Conservation (phyloP, 2,113 vertebrate genomes). For the Antechinus stuartii region DNA sequence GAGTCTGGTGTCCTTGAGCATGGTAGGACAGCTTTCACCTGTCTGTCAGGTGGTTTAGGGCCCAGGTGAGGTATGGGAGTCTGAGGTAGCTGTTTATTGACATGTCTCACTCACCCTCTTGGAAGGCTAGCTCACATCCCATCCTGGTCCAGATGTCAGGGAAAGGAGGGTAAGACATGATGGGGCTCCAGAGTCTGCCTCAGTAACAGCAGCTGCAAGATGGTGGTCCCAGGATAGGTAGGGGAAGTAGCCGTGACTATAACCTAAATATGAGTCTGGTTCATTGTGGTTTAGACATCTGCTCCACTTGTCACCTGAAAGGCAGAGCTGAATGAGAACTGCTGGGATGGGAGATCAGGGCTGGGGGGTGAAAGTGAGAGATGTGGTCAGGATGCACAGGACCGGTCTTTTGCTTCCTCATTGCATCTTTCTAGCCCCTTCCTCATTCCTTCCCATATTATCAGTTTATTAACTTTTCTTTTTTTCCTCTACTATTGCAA, state of each 20-base stretch:
- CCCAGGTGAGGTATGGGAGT: neutral
- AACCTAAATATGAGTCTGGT: neutral
- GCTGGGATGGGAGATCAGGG: neutral
- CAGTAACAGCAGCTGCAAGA: neutral
- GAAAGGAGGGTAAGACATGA: neutral
- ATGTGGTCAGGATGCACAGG: neutral
- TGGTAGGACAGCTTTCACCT: neutral
- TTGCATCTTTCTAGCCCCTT: neutral
- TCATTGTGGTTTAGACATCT: slow-evolving; percentile 20
- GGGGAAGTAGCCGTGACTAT: neutral
- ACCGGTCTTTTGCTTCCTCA: neutral
- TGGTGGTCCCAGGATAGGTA: neutral
- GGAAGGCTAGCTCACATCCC: neutral
- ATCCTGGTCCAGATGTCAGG: neutral
- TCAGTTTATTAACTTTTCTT: neutral
- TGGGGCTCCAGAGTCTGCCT: neutral
- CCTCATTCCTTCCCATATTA: rapidly evolving
- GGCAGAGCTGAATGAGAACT: neutral
- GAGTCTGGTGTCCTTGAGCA: neutral
- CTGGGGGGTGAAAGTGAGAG: neutral
- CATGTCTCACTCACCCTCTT: neutral
- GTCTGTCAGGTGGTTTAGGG: neutral
- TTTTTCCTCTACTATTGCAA: slow-evolving; percentile 30
- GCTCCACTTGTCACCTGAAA: neutral
- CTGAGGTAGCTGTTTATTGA: neutral